Percentiles rank a stretch among this genome's conserved stretches.
phyloP scores from a whole-genome alignment of 2,113 vertebrate genomes.

The Ageneiosus marmoratus region DNA sequence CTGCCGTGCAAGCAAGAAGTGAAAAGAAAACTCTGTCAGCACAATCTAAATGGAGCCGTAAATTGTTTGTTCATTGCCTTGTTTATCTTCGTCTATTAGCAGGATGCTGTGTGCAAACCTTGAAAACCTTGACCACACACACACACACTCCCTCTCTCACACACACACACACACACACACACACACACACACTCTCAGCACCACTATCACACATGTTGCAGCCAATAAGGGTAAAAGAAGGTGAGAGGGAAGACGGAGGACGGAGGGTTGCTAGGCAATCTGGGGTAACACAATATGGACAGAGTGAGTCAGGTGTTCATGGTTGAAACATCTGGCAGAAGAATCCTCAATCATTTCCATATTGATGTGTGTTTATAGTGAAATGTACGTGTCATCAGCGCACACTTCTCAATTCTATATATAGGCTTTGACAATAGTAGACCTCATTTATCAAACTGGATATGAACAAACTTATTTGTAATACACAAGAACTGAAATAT shows the following conservation, averaged over 20 bases:
- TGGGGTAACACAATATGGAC: conserved; percentile 66
- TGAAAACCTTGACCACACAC: conserved; percentile 55
- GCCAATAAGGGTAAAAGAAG: conserved; percentile 58
- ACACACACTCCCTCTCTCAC: conserved; percentile 39
- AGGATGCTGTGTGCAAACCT: conserved; percentile 56
- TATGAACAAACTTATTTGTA: not conserved
- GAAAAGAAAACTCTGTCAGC: conserved; percentile 50
- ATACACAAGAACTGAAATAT: not conserved
- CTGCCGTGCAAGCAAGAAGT: conserved; percentile 36
- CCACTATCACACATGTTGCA: conserved; percentile 55
- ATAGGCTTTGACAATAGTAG: not conserved
- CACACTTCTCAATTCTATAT: not conserved
- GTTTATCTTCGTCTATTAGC: conserved; percentile 62
- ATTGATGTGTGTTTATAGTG: not conserved
- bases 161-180: conserved; percentile 45
- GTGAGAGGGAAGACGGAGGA: conserved; percentile 40
- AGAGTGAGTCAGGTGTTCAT: conserved; percentile 64
- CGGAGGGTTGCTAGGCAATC: conserved; percentile 67
- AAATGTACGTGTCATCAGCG: not conserved
- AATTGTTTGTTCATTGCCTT: conserved; percentile 63
- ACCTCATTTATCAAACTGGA: not conserved
- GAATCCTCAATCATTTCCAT: conserved; percentile 47
- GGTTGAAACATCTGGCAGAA: conserved; percentile 57
- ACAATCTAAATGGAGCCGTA: conserved; percentile 45
- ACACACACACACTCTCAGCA: conserved; percentile 54